Base-by-base conservation (phyloP, 1,140 invertebrate genomes). In the Diorhabda carinulata region DNA sequence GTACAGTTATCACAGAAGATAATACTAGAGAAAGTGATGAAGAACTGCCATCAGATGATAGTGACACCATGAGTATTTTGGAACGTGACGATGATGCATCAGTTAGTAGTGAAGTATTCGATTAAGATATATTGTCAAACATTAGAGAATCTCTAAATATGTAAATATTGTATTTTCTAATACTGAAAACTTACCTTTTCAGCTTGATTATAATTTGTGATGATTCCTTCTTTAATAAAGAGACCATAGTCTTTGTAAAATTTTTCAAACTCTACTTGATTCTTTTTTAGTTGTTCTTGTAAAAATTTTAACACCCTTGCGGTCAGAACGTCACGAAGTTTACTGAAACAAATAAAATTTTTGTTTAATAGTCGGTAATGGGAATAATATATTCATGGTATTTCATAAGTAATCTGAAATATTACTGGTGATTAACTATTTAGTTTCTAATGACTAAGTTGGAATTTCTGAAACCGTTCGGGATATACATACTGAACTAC, bases 171-270 rank as follows among this genome's bases (percentile, higher is more conserved):
- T 25, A 25, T 25, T 25, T 25, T 25, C 25, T 1, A 25, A 25
- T 25, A 25, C 0, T 43, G 10, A 45, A 5, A 68, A 74, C 62
- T 80, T 86, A 94, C 93, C 85, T 94, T 97, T 80, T 95, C 90
- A 0, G 86, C 77, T 70, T 92, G 87, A 77, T 94, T 91, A 64
- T 87, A 82, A 67, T 89, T 91, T 2, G 91, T 92, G 4, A 98
- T 89, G 78, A 98, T 96, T 45, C 96, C 97, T 83, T 98, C 96
- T 79, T 98, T 97, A 8, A 99, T 87, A 80, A 97, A 99, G 47
- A 98, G 80, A 2, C 91, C 91, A 81, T 98, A 98, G 76, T 98
- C 93, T 47, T 89, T 87, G 79, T 98, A 98, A 81, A 98, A 98
- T 62, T 90, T 84, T 57, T 89, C 85, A 82, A 93, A 99, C 60